Evolutionary conservation across 2,888 invertebrate species (phyloP), one percentile per base, ranked within the genome.

Genomic region (Heliconius charithonia): DNA sequence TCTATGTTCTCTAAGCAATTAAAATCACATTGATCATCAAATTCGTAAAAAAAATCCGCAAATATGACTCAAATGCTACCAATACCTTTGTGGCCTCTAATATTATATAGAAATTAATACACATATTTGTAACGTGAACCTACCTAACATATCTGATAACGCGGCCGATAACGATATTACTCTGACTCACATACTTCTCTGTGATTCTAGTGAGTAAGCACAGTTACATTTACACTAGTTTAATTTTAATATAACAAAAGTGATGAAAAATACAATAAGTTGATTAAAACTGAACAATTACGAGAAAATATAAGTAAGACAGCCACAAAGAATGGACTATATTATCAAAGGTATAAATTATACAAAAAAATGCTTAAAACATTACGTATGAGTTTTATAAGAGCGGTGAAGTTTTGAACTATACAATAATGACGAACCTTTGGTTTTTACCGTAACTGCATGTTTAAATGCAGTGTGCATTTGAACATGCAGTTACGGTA

Each of bases 91-190:
- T 59, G 72, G 59, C 59, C 37, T 37, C 72, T 32, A 37, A 72
- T n/a, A 25, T 72, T 10, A 63, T 41, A 65, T 27, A 65, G 27
- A 63, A 41, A 45, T 65, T 41, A 27, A 65, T 63, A 74, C 62
- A 41, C 19, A 74, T 65, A 65, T 63, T 27, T 41, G 63, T 81
- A 81, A 83, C 83, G 83, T 85, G 82, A 81, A 79, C 29, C 82
- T 82, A 81, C 82, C 83, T 83, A 81, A 81, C 84, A 81, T 93
- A 94, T 92, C 93, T 92, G 94, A 94, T 94, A 94, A 94, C 88
- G 85, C 81, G 81, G 80, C 82, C 88, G 94, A 94, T 94, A 94
- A 92, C 89, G 88, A 90, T 89, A 88, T 86, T 85, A 87, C 87
- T 87, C 84, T 92, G 91, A 93, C 88, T 93, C 93, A 94, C 86